Evolutionary conservation across 2,888 invertebrate species (phyloP).

Genomic region (Zeuzera pyrina): DNA sequence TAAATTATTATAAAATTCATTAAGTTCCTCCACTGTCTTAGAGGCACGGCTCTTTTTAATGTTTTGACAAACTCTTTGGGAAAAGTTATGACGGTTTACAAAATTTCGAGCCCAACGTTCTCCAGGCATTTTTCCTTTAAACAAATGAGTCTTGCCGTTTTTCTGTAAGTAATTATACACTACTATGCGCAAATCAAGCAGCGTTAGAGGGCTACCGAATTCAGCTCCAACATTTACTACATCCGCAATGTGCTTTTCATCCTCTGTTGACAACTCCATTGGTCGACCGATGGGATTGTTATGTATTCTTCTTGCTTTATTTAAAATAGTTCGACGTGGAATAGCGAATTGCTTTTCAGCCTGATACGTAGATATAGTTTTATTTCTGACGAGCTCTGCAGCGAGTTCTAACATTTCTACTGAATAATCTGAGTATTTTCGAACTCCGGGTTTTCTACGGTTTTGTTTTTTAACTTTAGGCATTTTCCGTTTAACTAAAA

Average conservation of each 20-base stretch:
- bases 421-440: no score
- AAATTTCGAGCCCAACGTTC: neutral
- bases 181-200: neutral
- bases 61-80: neutral
- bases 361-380: neutral
- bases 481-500: no score
- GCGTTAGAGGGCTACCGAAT: neutral
- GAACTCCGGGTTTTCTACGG: no score
- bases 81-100: neutral
- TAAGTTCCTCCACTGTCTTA: neutral
- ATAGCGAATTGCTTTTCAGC: neutral
- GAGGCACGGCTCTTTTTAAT: neutral
- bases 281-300: neutral
- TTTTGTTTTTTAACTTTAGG: no score
- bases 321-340: neutral
- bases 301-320: neutral
- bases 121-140: neutral
- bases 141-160: neutral
- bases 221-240: neutral
- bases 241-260: neutral
- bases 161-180: neutral
- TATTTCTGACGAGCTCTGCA: neutral
- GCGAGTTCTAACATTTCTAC: neutral
- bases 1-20: neutral
- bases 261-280: neutral